Percentiles rank a stretch among this genome's conserved stretches.
Evolutionary conservation across 2,113 vertebrate species (phyloP).

Genomic region (Sakesphorus luctuosus): DNA sequence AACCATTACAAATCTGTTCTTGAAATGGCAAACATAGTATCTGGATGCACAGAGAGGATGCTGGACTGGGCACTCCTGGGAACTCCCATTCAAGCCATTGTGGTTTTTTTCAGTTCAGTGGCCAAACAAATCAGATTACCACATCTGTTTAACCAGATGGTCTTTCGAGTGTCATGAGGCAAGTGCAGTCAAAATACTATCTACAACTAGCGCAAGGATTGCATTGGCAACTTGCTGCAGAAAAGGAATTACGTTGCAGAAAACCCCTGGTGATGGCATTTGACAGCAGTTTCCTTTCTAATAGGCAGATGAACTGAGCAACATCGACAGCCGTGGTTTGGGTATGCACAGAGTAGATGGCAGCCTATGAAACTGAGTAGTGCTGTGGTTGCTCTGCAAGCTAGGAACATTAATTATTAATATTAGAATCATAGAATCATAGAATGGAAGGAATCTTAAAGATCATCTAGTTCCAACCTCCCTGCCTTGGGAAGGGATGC

Average conservation of each 20-base stretch:
- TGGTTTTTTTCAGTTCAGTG: constrained; percentile 2
- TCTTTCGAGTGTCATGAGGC: background rate
- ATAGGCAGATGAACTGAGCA: background rate
- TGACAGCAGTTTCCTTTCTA: background rate
- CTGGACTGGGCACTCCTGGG: background rate
- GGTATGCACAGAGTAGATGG: background rate
- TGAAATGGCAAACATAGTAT: background rate
- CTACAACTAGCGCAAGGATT: background rate
- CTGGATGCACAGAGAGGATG: background rate
- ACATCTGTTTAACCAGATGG: constrained; percentile 43
- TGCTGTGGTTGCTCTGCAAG: background rate
- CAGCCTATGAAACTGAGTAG: background rate
- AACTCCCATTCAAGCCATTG: background rate
- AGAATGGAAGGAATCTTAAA: background rate
- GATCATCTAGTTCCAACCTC: background rate
- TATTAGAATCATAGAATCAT: background rate
- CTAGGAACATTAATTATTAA: background rate
- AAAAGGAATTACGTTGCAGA: background rate
- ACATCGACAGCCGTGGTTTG: background rate
- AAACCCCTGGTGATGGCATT: background rate
- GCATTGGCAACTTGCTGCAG: background rate
- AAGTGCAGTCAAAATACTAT: background rate
- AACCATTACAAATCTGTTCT: background rate
- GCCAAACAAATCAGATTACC: constrained; percentile 28
- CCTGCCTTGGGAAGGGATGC: background rate